These are phyloP conservation scores for Arctocebus calabarensis DNA, from an alignment of 2,797 vertebrate species.

Conservation along the genomic window DNA sequence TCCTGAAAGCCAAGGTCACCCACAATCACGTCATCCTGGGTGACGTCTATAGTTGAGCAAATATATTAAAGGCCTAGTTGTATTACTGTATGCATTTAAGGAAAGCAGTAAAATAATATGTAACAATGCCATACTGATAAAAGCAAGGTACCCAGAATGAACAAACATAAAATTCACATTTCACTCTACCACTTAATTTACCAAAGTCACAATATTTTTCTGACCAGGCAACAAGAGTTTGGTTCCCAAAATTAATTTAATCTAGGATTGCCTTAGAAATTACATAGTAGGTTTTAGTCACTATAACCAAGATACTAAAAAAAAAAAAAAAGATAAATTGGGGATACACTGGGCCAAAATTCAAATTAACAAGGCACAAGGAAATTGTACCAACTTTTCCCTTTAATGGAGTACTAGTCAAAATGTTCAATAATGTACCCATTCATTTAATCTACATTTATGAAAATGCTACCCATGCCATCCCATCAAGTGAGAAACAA, in stretches of 20 bases:
- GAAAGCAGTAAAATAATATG: background rate
- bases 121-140: background rate
- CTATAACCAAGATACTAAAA: background rate
- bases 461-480: background rate
- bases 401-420: background rate
- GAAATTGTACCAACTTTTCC: background rate
- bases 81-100: background rate
- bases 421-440: background rate
- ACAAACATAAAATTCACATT: background rate
- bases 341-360: background rate
- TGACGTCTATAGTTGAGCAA: background rate
- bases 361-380: conserved; percentile 3
- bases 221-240: conserved; percentile 1
- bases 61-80: background rate
- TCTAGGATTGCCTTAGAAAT: background rate
- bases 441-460: background rate
- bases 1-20: background rate
- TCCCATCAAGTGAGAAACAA: background rate
- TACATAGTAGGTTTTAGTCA: background rate
- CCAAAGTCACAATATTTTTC: background rate
- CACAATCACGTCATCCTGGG: background rate
- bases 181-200: background rate
- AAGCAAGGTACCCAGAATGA: background rate
- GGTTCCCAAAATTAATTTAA: background rate
- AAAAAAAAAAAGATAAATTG: background rate